Percentiles rank a stretch among this genome's conserved stretches.
Evolutionary conservation across 2,888 invertebrate species (phyloP).

Genomic region (Herminia tarsipennalis): DNA sequence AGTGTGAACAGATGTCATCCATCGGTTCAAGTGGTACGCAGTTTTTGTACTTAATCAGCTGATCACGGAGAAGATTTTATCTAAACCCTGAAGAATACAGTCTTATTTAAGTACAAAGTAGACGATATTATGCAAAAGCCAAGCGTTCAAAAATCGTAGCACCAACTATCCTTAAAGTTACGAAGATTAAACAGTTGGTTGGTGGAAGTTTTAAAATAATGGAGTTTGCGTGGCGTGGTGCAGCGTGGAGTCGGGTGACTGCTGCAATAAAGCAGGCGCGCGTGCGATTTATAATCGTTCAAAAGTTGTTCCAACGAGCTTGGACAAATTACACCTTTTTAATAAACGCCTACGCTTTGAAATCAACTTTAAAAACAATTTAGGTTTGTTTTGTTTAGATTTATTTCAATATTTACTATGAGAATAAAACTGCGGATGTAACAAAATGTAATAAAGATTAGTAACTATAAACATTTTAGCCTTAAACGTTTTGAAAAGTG

Average conservation of each 20-base stretch:
- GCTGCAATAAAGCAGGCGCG: conserved; percentile 43
- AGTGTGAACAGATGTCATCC: background rate
- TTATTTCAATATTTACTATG: too few relatives aligned
- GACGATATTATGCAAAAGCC: too few relatives aligned
- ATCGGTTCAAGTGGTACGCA: background rate
- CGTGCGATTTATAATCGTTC: conserved; percentile 75
- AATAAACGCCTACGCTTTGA: conserved; percentile 47
- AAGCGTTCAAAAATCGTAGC: background rate
- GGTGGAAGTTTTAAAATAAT: conserved; percentile 48
- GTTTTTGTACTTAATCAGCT: background rate
- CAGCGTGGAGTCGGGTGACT: conserved; percentile 51
- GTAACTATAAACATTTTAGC: too few relatives aligned
- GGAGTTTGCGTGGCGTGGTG: conserved; percentile 37
- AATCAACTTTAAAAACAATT: background rate
- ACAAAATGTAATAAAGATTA: too few relatives aligned
- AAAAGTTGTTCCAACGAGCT: conserved; percentile 60
- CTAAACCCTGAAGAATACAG: too few relatives aligned
- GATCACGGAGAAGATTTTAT: too few relatives aligned
- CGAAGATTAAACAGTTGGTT: conserved; percentile 42
- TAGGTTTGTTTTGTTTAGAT: conserved; percentile 11
- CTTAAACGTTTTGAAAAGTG: too few relatives aligned
- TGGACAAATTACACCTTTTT: conserved; percentile 57
- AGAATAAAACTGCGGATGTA: too few relatives aligned
- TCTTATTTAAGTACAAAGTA: too few relatives aligned
- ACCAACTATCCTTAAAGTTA: conserved; percentile 32